Base-by-base conservation (phyloP, 2,113 vertebrate species). In the Oenanthe oenanthe region DNA sequence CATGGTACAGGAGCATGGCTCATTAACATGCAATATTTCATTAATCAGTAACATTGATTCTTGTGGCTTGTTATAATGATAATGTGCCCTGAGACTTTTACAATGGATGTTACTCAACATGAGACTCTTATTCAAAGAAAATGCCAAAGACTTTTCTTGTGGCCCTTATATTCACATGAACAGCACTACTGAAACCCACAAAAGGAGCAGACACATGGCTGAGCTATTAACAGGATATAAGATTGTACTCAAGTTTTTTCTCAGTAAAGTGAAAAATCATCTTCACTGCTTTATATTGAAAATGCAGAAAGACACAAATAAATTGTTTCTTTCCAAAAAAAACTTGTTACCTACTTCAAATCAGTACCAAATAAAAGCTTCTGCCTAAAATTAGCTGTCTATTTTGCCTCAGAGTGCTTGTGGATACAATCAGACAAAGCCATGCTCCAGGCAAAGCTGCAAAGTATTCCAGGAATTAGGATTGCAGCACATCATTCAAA, bases 1-100 rank as follows among this genome's bases (percentile, higher is more conserved):
- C 51, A 36, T 1, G 13, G 68, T 26, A 38, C 25, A 79, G 54
- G 38, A 85, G 43, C 29, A 45, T 4, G 62, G 54, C 51, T 96
- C 71, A 85, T 89, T 85, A 93, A 73, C 51, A 83, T 70, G 93
- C 25, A 94, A 66, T 61, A 89, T 87, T 78, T 85, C 70, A 78
- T 91, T 85, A 88, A 93, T 47, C 58, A 82, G 42, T 20, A 82
- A 20, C 71, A 87, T 70, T 3, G 32, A 93, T 93, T 89, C 54
- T 62, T 61, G 32, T 48, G 71, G 50, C 54, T 65, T 31, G 9
- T 54, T 91, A 16, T 32, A 87, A 93, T 10, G 34, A 77, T 74
- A 84, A 88, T 12, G 38, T 62, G 81, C 54, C 29, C 20, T 45
- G 77, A 75, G 32, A 61, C 36, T 53, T 76, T 40, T 38, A 58